These are phyloP conservation scores for Pteronotus mesoamericanus DNA, from an alignment of 2,797 vertebrate species.

Conservation along the genomic window DNA sequence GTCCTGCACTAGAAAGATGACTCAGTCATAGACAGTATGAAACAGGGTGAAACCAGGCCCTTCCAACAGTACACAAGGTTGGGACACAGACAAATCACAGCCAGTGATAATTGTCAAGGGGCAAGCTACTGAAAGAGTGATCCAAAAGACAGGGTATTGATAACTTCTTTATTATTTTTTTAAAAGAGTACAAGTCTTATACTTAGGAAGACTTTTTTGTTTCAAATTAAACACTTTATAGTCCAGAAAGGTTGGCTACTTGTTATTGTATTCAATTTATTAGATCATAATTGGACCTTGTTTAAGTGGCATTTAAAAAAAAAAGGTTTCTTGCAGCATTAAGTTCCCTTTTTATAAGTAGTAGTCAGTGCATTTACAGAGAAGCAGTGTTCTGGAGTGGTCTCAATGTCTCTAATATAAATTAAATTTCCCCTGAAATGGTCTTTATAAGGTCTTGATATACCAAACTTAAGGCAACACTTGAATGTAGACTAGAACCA, in stretches of 20 bases:
- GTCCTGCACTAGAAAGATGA: not conserved
- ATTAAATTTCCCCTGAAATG: not conserved
- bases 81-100: constrained; percentile 31
- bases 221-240: constrained; percentile 12
- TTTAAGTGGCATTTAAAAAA: not conserved
- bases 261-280: not conserved
- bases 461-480: not conserved
- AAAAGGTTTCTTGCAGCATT: not conserved
- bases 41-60: not conserved
- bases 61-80: not conserved
- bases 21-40: not conserved
- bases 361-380: not conserved
- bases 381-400: not conserved
- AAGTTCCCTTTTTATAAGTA: not conserved
- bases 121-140: not conserved
- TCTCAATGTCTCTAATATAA: not conserved
- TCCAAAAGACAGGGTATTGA: not conserved
- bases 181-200: not conserved
- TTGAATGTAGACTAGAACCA: not conserved
- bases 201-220: not conserved
- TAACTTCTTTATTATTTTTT: not conserved
- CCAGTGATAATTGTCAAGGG: not conserved
- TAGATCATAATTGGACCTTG: not conserved
- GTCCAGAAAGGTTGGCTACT: not conserved
- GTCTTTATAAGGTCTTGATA: not conserved